Conservation (phyloP, 1,140 invertebrate genomes). For the Drosophila lowei region DNA sequence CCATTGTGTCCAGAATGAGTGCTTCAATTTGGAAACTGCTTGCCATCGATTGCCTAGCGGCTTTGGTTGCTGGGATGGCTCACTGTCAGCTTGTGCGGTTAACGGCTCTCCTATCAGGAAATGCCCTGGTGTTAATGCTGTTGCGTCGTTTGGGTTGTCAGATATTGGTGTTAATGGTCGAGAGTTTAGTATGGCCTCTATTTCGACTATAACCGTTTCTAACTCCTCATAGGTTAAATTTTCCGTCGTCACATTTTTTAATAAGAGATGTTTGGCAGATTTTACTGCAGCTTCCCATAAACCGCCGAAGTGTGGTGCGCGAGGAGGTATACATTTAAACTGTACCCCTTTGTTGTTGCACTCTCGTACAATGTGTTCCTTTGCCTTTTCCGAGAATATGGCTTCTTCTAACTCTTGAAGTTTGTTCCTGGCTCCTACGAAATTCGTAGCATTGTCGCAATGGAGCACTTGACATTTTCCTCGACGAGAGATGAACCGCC, state of each 20-base stretch:
- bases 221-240: background rate
- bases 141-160: too few species aligned
- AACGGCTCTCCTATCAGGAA: slow-evolving; percentile 4
- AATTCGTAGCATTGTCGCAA: background rate
- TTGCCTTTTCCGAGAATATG: background rate
- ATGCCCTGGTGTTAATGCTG: background rate
- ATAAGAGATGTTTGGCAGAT: slow-evolving; percentile 3
- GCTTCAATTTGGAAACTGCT: background rate
- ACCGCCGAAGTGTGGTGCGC: too few species aligned
- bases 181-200: slow-evolving; percentile 25
- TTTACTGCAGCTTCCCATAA: too few species aligned
- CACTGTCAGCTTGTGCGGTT: background rate
- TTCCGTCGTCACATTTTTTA: slow-evolving; percentile 5
- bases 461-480: slow-evolving; percentile 9
- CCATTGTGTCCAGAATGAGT: background rate
- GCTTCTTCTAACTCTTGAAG: background rate
- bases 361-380: background rate
- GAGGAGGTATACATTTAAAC: background rate
- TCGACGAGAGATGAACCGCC: slow-evolving; percentile 5
- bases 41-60: background rate
- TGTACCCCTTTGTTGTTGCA: background rate
- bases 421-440: background rate
- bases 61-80: background rate
- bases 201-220: too few species aligned
- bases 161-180: slow-evolving; percentile 1